phyloP scores from a whole-genome alignment of 53 echinoderm and acorn worm genomes.

The Holothuria scabra region DNA sequence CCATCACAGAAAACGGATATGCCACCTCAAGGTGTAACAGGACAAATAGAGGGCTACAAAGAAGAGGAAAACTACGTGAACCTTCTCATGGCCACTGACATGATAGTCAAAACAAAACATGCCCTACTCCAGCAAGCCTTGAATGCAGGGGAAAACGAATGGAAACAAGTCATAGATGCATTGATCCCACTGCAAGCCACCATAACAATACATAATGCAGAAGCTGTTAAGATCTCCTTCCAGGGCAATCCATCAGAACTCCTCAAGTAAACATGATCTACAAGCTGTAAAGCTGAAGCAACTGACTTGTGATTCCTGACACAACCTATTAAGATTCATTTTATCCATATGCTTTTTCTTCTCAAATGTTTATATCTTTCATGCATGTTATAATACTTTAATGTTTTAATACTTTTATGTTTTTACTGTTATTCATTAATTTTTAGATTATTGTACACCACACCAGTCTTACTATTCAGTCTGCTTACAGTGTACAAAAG shows the following conservation, averaged over 20 bases:
- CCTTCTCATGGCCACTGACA: constrained; percentile 5
- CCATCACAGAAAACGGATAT: not conserved
- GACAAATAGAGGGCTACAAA: constrained; percentile 12
- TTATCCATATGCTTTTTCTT: too few species aligned
- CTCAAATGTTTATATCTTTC: too few species aligned
- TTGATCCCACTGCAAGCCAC: constrained; percentile 16
- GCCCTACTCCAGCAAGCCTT: constrained; percentile 5
- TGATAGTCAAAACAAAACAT: not conserved
- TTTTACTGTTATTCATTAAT: too few species aligned
- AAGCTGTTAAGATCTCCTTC: constrained; percentile 15
- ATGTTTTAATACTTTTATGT: too few species aligned
- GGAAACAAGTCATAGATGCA: constrained; percentile 20
- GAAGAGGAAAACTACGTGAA: constrained; percentile 11
- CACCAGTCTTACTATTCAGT: too few species aligned
- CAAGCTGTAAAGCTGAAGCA: not conserved
- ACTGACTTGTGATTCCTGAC: too few species aligned
- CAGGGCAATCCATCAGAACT: constrained; percentile 8
- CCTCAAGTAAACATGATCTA: not conserved
- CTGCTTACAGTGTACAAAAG: too few species aligned
- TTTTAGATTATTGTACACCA: too few species aligned
- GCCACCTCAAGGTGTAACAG: not conserved
- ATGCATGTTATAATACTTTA: too few species aligned
- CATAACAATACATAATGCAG: not conserved
- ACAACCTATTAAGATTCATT: too few species aligned
- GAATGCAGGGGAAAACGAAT: constrained; percentile 7